Conservation (phyloP, 2,113 vertebrate genomes). For the Barbus barbus region DNA sequence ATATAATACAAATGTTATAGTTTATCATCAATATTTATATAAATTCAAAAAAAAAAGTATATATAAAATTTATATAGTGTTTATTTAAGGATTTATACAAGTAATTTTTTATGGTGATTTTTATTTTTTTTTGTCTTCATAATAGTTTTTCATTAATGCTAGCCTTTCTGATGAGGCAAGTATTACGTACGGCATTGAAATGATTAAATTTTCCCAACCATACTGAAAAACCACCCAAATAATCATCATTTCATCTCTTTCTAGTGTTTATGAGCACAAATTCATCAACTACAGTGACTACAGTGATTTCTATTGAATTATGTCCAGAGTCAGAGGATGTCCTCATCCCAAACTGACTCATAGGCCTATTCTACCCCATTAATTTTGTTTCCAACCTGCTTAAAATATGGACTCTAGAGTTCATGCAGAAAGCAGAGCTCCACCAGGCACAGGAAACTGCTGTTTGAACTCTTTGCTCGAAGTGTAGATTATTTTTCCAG, state of each 20-base stretch:
- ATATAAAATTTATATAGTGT: no score
- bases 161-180: background rate
- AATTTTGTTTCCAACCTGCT: background rate
- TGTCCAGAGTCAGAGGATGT: constrained; percentile 5
- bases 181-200: background rate
- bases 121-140: background rate
- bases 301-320: constrained; percentile 6
- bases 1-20: no score
- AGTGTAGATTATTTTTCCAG: constrained; percentile 49
- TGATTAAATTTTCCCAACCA: background rate
- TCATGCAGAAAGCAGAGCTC: constrained; percentile 23
- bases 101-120: background rate
- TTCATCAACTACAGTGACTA: constrained; percentile 12
- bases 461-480: constrained; percentile 42
- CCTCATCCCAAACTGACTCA: constrained; percentile 7
- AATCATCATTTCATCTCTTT: constrained; percentile 4
- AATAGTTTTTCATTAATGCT: background rate
- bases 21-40: no score
- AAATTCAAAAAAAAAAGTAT: no score
- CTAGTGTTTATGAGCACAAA: background rate
- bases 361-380: constrained; percentile 3
- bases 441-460: constrained; percentile 22
- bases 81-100: background rate
- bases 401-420: background rate
- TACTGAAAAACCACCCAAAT: background rate